These are phyloP conservation scores for Pardalotus punctatus DNA, from an alignment of 2,113 vertebrate species.

Conservation along the genomic window DNA sequence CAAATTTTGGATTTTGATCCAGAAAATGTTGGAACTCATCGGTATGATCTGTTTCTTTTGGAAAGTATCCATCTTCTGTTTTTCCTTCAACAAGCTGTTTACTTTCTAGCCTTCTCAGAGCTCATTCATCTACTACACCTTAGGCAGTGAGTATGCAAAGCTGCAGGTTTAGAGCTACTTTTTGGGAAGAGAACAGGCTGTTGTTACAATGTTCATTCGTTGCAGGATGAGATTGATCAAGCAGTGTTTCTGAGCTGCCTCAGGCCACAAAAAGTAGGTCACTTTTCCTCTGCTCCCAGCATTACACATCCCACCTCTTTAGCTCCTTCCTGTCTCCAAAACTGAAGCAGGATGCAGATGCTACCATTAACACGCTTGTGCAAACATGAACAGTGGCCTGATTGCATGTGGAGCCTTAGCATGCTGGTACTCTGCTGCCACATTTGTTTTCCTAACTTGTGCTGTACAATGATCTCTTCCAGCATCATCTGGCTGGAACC, in stretches of 20 bases:
- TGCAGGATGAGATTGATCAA: not conserved
- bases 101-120: not conserved
- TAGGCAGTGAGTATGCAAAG: not conserved
- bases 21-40: not conserved
- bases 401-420: not conserved
- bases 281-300: not conserved
- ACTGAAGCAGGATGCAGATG: not conserved
- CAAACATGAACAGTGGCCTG: fast-evolving
- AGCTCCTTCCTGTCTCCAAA: not conserved
- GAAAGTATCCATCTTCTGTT: not conserved
- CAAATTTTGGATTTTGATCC: not conserved
- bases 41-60: not conserved
- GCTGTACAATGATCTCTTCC: not conserved
- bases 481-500: not conserved
- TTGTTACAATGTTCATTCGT: not conserved
- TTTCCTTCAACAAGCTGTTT: not conserved
- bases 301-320: not conserved
- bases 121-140: not conserved
- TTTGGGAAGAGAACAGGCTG: not conserved
- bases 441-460: not conserved
- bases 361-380: no score
- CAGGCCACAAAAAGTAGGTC: not conserved
- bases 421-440: fast-evolving
- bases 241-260: not conserved
- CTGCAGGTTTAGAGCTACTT: not conserved